Evolutionary conservation across 2,888 invertebrate genomes (phyloP).

Genomic region (Philhelius pedissequus): DNA sequence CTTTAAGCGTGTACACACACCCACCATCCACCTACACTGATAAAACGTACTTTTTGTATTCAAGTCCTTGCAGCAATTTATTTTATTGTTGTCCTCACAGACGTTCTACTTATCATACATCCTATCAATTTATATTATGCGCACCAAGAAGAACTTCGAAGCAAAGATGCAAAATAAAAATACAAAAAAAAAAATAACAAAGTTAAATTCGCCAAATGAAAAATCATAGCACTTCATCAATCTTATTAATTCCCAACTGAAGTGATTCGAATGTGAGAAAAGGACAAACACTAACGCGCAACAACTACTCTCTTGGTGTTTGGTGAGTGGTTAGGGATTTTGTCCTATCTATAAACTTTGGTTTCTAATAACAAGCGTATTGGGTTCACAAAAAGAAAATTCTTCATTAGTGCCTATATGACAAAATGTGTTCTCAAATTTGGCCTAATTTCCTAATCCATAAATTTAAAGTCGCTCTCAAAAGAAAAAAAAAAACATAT

Average conservation of each 20-base stretch:
- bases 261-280: not conserved
- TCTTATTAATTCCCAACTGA: constrained; percentile 22
- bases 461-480: no score
- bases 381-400: not conserved
- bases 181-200: not conserved
- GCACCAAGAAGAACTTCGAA: not conserved
- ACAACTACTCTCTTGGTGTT: not conserved
- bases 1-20: no score
- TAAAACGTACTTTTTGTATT: not conserved
- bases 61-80: constrained; percentile 8
- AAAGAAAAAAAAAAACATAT: no score
- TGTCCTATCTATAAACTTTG: not conserved
- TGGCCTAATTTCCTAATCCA: no score
- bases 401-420: no score
- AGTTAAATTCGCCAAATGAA: constrained; percentile 26
- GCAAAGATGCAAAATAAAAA: no score
- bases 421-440: no score
- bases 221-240: constrained; percentile 35
- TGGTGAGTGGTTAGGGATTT: not conserved
- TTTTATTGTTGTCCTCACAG: not conserved
- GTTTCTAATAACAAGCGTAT: not conserved
- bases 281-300: not conserved
- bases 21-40: no score
- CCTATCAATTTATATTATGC: constrained; percentile 6
- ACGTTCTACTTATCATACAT: not conserved